Evolutionary conservation across 2,797 vertebrate genomes (phyloP).

Genomic region (Sparidentex hasta): DNA sequence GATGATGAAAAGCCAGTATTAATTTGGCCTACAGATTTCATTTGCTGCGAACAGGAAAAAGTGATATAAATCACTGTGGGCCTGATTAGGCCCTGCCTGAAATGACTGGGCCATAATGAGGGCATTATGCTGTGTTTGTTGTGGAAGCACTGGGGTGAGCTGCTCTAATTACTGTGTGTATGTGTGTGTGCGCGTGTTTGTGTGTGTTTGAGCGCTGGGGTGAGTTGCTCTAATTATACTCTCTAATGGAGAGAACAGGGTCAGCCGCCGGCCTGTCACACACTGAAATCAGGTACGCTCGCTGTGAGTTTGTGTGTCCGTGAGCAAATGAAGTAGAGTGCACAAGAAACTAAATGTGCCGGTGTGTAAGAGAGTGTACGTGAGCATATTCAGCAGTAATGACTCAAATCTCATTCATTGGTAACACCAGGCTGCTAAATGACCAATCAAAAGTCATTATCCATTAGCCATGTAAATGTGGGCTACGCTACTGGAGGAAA

Average conservation of each 20-base stretch:
- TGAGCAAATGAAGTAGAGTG: slow-evolving; percentile 68
- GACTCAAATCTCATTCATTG: slow-evolving; percentile 82
- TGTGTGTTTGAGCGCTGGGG: slow-evolving; percentile 85
- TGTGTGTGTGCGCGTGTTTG: slow-evolving; percentile 66
- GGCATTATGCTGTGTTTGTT: slow-evolving; percentile 99
- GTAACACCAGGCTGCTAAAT: slow-evolving; percentile 83
- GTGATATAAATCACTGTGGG: slow-evolving; percentile 99
- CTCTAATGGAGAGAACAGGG: slow-evolving; percentile 97
- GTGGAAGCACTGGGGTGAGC: slow-evolving; percentile 96
- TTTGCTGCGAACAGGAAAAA: slow-evolving; percentile 98
- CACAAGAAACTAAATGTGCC: slow-evolving; percentile 72
- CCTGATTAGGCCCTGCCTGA: slow-evolving; percentile 97
- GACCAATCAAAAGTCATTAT: slow-evolving; percentile 86
- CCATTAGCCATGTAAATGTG: slow-evolving; percentile 86
- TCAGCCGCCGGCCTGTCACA: slow-evolving; percentile 87
- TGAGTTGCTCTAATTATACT: slow-evolving; percentile 87
- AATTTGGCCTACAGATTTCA: slow-evolving; percentile 99
- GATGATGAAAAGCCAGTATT: slow-evolving; percentile 99
- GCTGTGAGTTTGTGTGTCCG: slow-evolving; percentile 67
- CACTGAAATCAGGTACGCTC: slow-evolving; percentile 74
- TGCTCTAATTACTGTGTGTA: slow-evolving; percentile 78
- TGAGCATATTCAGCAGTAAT: slow-evolving; percentile 77
- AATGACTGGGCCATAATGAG: slow-evolving; percentile 99
- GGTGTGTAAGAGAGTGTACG: slow-evolving; percentile 66
- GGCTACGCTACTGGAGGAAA: slow-evolving; percentile 78